phyloP scores from a whole-genome alignment of 2,888 invertebrate genomes.

The Brachycybe producta region DNA sequence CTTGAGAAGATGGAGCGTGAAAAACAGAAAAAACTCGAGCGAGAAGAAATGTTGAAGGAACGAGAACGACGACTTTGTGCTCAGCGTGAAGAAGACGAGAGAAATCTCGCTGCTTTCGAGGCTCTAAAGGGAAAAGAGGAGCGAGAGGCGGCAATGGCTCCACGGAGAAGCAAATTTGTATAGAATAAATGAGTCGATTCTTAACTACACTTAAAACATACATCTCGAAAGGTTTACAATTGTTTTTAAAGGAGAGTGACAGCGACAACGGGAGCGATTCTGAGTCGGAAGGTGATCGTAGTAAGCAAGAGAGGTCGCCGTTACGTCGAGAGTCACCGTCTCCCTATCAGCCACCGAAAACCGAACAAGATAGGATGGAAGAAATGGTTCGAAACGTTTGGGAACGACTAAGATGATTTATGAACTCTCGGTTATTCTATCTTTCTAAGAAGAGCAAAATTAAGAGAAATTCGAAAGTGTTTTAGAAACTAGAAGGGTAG shows the following conservation, averaged over 20 bases:
- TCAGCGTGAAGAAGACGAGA: conserved; percentile 26
- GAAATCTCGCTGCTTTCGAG: conserved; percentile 15
- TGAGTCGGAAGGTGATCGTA: not conserved
- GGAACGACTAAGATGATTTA: too few species aligned
- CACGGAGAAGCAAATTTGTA: conserved; percentile 47
- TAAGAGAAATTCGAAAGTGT: too few species aligned
- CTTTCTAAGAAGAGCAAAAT: too few species aligned
- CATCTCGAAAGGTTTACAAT: too few species aligned
- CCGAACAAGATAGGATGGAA: conserved; percentile 32
- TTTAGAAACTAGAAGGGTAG: too few species aligned
- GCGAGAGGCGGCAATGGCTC: conserved; percentile 32
- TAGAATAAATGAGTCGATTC: conserved; percentile 26
- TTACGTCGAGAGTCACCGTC: conserved; percentile 25
- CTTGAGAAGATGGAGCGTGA: conserved; percentile 95
- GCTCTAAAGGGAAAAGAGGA: conserved; percentile 28
- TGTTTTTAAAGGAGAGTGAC: conserved; percentile 21
- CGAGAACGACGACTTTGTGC: conserved; percentile 40
- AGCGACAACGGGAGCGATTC: conserved; percentile 27
- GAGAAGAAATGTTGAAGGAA: conserved; percentile 52
- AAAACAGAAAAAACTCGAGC: conserved; percentile 72
- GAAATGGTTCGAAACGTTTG: conserved; percentile 28
- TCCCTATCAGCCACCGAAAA: conserved; percentile 27
- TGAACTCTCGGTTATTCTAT: too few species aligned
- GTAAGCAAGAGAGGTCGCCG: too few species aligned
- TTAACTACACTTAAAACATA: too few species aligned